Evolutionary conservation across 2,797 vertebrate species (phyloP).

Genomic region (Malurus splendens): DNA sequence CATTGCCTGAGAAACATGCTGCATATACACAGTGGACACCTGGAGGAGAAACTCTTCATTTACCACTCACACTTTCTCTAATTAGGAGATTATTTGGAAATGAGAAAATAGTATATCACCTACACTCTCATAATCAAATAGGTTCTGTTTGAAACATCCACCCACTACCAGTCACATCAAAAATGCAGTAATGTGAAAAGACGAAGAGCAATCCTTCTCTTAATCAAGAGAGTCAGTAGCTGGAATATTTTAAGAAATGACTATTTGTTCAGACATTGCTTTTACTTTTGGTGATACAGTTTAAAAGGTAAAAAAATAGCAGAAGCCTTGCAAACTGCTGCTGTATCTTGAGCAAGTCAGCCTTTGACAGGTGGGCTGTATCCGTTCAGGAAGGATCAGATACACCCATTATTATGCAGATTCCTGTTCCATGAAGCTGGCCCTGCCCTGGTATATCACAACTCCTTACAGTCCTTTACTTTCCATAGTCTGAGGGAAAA

Average conservation of each 20-base stretch:
- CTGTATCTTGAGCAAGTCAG: neutral
- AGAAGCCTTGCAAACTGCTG: neutral
- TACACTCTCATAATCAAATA: conserved; percentile 5
- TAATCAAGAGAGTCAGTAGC: neutral
- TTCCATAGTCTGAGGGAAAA: neutral
- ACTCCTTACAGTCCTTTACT: neutral
- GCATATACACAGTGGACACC: neutral
- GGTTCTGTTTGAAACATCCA: conserved; percentile 16
- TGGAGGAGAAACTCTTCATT: conserved; percentile 40
- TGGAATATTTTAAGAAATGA: neutral
- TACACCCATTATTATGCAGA: neutral
- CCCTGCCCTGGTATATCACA: neutral
- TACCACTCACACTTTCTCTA: conserved; percentile 1
- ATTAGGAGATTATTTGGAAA: conserved; percentile 28
- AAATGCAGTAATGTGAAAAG: conserved; percentile 1
- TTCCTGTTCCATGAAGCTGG: neutral
- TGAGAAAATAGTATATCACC: conserved; percentile 32
- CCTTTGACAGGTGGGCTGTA: neutral
- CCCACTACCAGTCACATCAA: conserved; percentile 1
- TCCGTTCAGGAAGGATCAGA: neutral
- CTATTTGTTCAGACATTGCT: neutral
- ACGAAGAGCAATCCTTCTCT: neutral
- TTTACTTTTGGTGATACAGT: neutral
- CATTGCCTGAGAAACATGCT: neutral
- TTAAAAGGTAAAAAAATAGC: neutral